Conservation (phyloP, 2,888 invertebrate genomes). For the Scaptomyza parva region DNA sequence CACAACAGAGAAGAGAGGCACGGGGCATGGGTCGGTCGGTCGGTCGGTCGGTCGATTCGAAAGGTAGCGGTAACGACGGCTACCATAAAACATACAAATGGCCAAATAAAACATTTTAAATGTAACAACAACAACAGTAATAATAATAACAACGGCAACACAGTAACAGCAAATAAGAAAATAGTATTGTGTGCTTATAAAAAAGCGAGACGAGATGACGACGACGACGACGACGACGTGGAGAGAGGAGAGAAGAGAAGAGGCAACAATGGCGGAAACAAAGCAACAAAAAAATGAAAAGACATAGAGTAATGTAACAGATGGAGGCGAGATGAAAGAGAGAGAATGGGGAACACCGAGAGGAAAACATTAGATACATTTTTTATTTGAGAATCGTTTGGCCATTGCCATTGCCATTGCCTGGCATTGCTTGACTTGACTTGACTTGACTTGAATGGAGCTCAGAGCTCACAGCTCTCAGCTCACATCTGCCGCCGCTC, state of each 20-base stretch:
- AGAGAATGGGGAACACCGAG: background rate
- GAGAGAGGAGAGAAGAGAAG: constrained; percentile 26
- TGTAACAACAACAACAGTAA: constrained; percentile 68
- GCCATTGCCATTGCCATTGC: background rate
- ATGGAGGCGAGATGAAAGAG: too few species aligned
- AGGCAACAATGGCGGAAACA: constrained; percentile 26
- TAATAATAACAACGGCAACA: constrained; percentile 70
- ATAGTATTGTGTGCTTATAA: constrained; percentile 70
- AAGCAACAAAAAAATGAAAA: constrained; percentile 7
- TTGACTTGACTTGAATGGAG: too few species aligned
- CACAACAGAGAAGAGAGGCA: too few species aligned
- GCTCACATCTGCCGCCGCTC: background rate
- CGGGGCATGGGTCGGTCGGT: background rate
- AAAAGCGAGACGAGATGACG: constrained; percentile 2
- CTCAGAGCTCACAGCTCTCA: too few species aligned
- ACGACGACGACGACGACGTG: background rate
- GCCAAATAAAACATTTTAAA: constrained; percentile 82
- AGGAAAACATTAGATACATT: constrained; percentile 69
- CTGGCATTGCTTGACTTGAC: constrained; percentile 2
- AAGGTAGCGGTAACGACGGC: constrained; percentile 62
- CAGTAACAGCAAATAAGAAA: constrained; percentile 64
- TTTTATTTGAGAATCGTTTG: constrained; percentile 53
- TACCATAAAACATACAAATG: constrained; percentile 80
- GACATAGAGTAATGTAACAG: constrained; percentile 2
- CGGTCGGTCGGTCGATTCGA: constrained; percentile 24